Evolutionary conservation across 2,888 invertebrate genomes (phyloP).

Genomic region (Agonopterix heracliana): DNA sequence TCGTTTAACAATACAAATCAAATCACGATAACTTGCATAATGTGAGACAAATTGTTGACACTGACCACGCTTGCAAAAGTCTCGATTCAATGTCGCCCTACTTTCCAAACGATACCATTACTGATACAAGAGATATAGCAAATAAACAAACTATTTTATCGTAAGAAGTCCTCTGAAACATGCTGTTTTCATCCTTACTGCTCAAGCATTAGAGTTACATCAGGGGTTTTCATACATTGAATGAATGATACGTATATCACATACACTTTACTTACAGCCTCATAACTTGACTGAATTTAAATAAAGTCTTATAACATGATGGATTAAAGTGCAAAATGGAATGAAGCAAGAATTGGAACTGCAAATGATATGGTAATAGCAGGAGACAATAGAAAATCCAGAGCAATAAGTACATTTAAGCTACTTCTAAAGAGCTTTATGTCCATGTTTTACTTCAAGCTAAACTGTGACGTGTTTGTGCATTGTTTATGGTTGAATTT

Average conservation of each 20-base stretch:
- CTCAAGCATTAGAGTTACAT: neutral
- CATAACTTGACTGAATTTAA: no score
- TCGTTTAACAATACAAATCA: no score
- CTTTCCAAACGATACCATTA: conserved; percentile 46
- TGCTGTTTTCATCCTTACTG: neutral
- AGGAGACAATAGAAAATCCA: conserved; percentile 49
- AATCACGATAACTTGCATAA: conserved; percentile 33
- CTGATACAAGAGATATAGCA: conserved; percentile 31
- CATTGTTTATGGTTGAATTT: conserved; percentile 21
- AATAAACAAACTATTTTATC: conserved; percentile 55
- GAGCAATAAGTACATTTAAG: conserved; percentile 28
- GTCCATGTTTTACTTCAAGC: conserved; percentile 1
- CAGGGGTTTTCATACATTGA: no score
- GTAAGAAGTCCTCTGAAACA: conserved; percentile 5
- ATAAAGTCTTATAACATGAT: neutral
- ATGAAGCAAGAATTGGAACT: conserved; percentile 8
- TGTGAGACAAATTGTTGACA: conserved; percentile 68
- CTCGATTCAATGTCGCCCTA: conserved; percentile 69
- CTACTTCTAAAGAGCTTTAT: conserved; percentile 26
- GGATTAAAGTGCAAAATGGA: conserved; percentile 32
- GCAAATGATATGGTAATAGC: conserved; percentile 16
- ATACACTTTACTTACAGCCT: no score
- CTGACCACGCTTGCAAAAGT: conserved; percentile 67
- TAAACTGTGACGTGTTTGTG: conserved; percentile 3
- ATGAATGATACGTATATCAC: no score